Conservation (phyloP, 2,888 invertebrate genomes). For the Corythucha ciliata region DNA sequence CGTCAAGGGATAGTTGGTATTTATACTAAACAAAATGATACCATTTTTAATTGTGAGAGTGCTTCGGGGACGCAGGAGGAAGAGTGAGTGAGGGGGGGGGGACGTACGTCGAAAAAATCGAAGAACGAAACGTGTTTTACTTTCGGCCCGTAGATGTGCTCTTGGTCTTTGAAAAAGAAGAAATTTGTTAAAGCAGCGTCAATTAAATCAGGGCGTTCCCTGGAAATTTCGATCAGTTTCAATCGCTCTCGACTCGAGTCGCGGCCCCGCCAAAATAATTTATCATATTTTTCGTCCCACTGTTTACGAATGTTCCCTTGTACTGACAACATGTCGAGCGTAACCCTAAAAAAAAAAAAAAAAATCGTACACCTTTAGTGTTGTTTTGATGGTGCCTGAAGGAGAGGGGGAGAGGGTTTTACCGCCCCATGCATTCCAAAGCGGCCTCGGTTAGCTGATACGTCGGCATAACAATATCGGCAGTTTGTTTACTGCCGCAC, state of each 20-base stretch:
- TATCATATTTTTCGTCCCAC: slow-evolving; percentile 66
- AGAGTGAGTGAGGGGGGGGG: slow-evolving; percentile 38
- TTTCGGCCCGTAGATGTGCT: slow-evolving; percentile 76
- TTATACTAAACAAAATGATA: slow-evolving; percentile 59
- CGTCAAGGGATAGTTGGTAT: slow-evolving; percentile 89
- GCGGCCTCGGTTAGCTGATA: slow-evolving; percentile 90
- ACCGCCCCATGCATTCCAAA: slow-evolving; percentile 89
- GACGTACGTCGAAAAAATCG: slow-evolving; percentile 83
- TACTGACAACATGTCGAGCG: slow-evolving; percentile 80
- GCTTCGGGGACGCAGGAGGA: slow-evolving; percentile 30
- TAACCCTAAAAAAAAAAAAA: slow-evolving; percentile 53
- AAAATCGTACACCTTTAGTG: no score
- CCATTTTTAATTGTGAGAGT: background rate
- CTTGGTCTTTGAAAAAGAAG: slow-evolving; percentile 85
- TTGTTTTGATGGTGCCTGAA: background rate
- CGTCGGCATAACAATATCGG: slow-evolving; percentile 88
- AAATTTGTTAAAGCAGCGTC: slow-evolving; percentile 91
- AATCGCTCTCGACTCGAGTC: slow-evolving; percentile 81
- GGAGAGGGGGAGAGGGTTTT: slow-evolving; percentile 30
- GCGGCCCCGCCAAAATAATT: slow-evolving; percentile 85
- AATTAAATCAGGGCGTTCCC: slow-evolving; percentile 64
- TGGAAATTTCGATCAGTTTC: slow-evolving; percentile 67
- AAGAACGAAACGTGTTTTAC: slow-evolving; percentile 78
- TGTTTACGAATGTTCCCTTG: slow-evolving; percentile 61
- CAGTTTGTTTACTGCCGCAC: slow-evolving; percentile 81